Conservation (phyloP, 2,888 invertebrate genomes). For the Chymomyza procnemis region DNA sequence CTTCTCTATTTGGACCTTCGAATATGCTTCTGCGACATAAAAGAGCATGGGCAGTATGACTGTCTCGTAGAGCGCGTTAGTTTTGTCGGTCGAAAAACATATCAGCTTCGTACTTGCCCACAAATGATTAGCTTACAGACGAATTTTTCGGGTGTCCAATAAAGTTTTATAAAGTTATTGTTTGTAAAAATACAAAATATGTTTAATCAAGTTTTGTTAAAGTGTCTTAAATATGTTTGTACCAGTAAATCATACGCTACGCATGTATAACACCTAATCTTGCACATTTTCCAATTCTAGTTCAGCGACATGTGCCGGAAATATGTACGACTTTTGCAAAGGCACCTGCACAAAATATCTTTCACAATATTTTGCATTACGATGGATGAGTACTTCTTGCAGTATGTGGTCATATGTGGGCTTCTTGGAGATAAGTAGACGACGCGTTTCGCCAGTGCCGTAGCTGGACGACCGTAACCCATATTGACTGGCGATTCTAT, state of each 20-base stretch:
- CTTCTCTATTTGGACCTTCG: too few species aligned
- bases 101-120: too few species aligned
- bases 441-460: constrained; percentile 78
- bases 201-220: not conserved
- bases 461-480: constrained; percentile 80
- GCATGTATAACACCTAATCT: not conserved
- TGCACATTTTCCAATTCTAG: constrained; percentile 49
- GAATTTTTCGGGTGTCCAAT: not conserved
- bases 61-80: too few species aligned
- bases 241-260: constrained; percentile 20
- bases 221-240: not conserved
- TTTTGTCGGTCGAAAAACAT: too few species aligned
- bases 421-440: constrained; percentile 75
- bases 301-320: constrained; percentile 66
- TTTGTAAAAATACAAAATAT: not conserved
- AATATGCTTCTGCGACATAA: too few species aligned
- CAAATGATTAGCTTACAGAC: too few species aligned
- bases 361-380: constrained; percentile 70
- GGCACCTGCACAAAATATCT: constrained; percentile 77
- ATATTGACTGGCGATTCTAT: constrained; percentile 77
- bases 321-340: constrained; percentile 63
- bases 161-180: not conserved
- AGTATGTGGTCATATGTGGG: constrained; percentile 64
- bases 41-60: too few species aligned
- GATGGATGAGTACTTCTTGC: constrained; percentile 64